Percentiles rank a stretch among this genome's conserved stretches.
Evolutionary conservation across 2,888 invertebrate species (phyloP).

Genomic region (Mythimna loreyi): DNA sequence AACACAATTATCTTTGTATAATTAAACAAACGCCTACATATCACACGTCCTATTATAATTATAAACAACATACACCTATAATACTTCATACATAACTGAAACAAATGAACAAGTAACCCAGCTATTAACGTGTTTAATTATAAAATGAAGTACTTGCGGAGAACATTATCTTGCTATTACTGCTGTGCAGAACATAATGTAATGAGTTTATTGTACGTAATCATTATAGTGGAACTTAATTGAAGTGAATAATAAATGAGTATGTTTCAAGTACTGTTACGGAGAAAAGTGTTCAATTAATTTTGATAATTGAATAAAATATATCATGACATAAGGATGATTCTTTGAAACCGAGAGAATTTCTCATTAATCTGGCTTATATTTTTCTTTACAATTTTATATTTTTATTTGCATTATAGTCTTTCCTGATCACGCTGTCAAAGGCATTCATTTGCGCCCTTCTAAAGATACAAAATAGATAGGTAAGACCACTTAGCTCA

Average conservation of each 20-base stretch:
- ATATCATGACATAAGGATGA: no score
- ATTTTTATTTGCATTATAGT: no score
- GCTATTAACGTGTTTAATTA: conserved; percentile 49
- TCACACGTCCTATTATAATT: neutral
- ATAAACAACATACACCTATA: no score
- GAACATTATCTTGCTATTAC: conserved; percentile 53
- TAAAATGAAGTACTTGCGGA: conserved; percentile 30
- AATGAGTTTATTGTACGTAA: conserved; percentile 54
- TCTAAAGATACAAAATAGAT: no score
- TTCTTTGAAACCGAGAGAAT: no score
- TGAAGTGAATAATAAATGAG: conserved; percentile 49
- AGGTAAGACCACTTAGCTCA: no score
- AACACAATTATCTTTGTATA: no score
- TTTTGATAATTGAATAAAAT: no score
- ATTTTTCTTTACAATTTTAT: no score
- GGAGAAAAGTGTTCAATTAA: neutral
- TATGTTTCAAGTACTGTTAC: conserved; percentile 29
- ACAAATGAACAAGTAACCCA: conserved; percentile 11
- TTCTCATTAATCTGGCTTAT: no score
- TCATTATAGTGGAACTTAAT: conserved; percentile 49
- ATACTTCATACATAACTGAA: conserved; percentile 12
- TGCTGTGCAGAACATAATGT: conserved; percentile 41
- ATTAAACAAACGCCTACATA: neutral
- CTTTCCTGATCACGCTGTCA: no score
- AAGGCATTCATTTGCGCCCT: no score